Conservation (phyloP, 2,888 invertebrate species). For the Pristionchus exspectatus region DNA sequence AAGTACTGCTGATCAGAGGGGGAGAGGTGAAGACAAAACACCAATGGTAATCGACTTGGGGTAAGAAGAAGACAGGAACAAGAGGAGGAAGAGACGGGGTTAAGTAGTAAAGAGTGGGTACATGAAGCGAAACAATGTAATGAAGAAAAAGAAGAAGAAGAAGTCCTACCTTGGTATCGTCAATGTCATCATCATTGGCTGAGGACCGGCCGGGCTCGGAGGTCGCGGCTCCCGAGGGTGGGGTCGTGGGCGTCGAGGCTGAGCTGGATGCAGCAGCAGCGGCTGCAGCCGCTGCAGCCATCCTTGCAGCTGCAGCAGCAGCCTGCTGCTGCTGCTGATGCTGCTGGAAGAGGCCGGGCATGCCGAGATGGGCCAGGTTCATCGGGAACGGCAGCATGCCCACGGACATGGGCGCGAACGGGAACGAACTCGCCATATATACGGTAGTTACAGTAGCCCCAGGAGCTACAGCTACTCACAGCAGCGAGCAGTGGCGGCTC, state of each 20-base stretch:
- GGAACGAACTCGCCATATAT: slow-evolving; percentile 79
- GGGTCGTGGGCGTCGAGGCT: background rate
- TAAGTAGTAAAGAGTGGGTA: background rate
- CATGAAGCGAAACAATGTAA: background rate
- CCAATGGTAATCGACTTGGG: background rate
- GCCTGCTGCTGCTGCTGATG: background rate
- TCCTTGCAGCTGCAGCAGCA: background rate
- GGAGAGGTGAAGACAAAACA: background rate
- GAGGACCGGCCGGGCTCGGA: slow-evolving; percentile 26
- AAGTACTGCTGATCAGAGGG: background rate
- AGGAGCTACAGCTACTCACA: background rate
- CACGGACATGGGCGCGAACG: slow-evolving; percentile 63
- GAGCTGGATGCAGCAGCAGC: background rate
- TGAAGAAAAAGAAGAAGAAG: background rate
- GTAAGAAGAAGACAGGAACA: slow-evolving; percentile 9
- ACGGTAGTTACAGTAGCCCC: background rate
- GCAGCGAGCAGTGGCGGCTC: slow-evolving; percentile 81
- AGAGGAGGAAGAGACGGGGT: slow-evolving; percentile 6
- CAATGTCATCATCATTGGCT: slow-evolving; percentile 33
- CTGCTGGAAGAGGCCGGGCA: slow-evolving; percentile 24
- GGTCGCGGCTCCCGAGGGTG: background rate
- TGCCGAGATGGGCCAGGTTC: slow-evolving; percentile 50
- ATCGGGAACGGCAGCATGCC: slow-evolving; percentile 49
- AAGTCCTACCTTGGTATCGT: slow-evolving; percentile 33
- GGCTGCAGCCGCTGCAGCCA: slow-evolving; percentile 6